Conservation (phyloP, 92 coral and sea anemone species). For the Siderastrea siderea region DNA sequence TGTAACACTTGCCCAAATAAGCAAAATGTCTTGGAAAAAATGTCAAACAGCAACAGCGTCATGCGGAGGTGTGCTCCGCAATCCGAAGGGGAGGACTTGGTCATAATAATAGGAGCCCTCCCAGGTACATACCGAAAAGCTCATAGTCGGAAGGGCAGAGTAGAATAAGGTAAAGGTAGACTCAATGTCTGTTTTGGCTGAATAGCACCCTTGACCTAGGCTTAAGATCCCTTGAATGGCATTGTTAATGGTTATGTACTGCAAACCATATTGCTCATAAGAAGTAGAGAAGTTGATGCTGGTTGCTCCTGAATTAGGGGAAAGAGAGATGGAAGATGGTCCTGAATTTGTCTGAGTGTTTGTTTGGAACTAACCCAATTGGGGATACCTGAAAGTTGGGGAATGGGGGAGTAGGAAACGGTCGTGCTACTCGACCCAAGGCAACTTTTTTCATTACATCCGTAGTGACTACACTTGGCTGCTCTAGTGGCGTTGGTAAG, state of each 20-base stretch:
- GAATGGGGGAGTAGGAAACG: too few relatives aligned
- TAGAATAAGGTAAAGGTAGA: conserved; percentile 52
- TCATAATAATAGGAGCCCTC: conserved; percentile 32
- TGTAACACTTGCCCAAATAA: background rate
- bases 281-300: conserved; percentile 55
- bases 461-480: conserved; percentile 38
- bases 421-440: too few relatives aligned
- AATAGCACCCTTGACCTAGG: conserved; percentile 36
- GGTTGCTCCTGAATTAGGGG: conserved; percentile 43
- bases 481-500: conserved; percentile 29
- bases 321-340: background rate
- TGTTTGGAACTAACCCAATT: too few relatives aligned
- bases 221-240: too few relatives aligned
- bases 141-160: conserved; percentile 4
- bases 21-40: background rate
- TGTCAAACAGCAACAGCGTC: background rate
- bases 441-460: conserved; percentile 37
- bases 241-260: conserved; percentile 34
- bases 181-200: conserved; percentile 61
- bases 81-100: too few relatives aligned
- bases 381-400: too few relatives aligned
- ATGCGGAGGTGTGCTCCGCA: background rate
- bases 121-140: conserved; percentile 51
- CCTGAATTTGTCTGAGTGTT: too few relatives aligned
- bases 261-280: conserved; percentile 41